Conservation (phyloP, 2,888 invertebrate species). For the Orthosia gracilis region DNA sequence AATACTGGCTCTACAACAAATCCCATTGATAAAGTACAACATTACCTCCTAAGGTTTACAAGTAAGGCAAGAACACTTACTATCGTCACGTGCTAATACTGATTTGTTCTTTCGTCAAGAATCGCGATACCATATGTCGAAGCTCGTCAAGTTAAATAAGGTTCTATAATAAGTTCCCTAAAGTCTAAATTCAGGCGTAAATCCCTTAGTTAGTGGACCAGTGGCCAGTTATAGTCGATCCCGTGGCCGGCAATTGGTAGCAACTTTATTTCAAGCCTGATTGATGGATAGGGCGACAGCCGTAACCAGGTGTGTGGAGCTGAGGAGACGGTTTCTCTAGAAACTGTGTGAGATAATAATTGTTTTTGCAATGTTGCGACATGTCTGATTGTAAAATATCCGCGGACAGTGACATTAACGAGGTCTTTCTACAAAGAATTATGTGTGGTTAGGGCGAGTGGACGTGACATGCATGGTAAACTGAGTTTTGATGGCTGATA, state of each 20-base stretch:
- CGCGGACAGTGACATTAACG: constrained; percentile 62
- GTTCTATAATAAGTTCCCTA: constrained; percentile 65
- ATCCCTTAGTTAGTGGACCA: constrained; percentile 50
- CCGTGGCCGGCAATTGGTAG: constrained; percentile 80
- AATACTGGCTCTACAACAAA: constrained; percentile 53
- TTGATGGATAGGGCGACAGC: constrained; percentile 85
- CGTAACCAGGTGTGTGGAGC: constrained; percentile 78
- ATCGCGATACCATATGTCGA: constrained; percentile 74
- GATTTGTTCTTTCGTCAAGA: constrained; percentile 77
- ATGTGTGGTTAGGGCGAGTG: constrained; percentile 63
- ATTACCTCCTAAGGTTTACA: constrained; percentile 65
- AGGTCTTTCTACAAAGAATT: constrained; percentile 66
- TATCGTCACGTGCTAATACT: constrained; percentile 80
- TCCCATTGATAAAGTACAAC: constrained; percentile 74
- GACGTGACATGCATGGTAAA: constrained; percentile 43
- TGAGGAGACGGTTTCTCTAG: constrained; percentile 79
- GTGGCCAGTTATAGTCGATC: constrained; percentile 81
- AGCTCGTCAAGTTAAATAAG: constrained; percentile 55
- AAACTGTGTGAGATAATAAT: constrained; percentile 77
- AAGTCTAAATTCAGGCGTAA: constrained; percentile 69
- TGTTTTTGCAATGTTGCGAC: constrained; percentile 68
- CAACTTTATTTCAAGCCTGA: constrained; percentile 79
- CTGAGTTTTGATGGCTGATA: constrained; percentile 33
- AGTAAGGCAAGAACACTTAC: constrained; percentile 78
- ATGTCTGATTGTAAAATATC: constrained; percentile 64